Evolutionary conservation across 1,140 invertebrate genomes (phyloP).

Genomic region (Periplaneta americana): DNA sequence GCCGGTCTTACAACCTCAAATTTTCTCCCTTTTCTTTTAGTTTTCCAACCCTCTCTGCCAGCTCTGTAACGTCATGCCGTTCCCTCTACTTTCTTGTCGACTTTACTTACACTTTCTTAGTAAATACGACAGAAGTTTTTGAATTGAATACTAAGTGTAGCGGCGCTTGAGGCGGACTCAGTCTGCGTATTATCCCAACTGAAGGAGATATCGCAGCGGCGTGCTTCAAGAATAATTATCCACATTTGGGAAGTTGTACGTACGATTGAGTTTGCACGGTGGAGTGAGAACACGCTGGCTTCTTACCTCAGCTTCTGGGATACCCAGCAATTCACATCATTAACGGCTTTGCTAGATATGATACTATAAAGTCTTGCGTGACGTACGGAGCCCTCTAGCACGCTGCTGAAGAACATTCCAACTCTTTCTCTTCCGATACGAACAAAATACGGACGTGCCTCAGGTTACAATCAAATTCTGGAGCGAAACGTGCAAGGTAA

Average conservation of each 20-base stretch:
- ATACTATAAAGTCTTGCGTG: neutral
- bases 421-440: neutral
- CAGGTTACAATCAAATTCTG: neutral
- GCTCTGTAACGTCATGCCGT: neutral
- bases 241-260: neutral
- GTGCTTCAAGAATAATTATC: neutral
- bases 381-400: neutral
- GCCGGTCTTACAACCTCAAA: neutral
- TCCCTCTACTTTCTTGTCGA: neutral
- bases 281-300: neutral
- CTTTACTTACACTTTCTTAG: neutral
- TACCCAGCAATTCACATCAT: neutral
- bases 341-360: neutral
- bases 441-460: neutral
- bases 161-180: neutral
- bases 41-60: neutral
- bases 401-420: no score
- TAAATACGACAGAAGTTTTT: neutral
- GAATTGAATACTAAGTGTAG: neutral
- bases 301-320: neutral
- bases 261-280: neutral
- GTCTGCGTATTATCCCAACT: neutral
- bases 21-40: neutral
- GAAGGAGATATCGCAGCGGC: neutral
- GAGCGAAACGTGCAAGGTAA: neutral